Evolutionary conservation across 2,888 invertebrate genomes (phyloP), one percentile per base, ranked within the genome.

Genomic region (Caenorhabditis japonica): DNA sequence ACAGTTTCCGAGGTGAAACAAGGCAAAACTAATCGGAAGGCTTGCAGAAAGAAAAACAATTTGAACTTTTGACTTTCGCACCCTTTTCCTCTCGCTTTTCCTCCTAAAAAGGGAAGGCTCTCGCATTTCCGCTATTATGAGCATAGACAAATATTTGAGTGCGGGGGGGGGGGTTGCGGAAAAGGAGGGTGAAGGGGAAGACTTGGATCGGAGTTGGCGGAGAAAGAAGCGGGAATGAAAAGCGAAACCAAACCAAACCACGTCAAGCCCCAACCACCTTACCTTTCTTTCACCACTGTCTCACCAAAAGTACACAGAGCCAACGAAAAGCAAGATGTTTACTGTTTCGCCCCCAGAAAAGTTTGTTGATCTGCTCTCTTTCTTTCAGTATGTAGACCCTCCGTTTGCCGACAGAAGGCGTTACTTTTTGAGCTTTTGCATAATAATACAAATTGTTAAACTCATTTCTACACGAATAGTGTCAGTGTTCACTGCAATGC

Each of bases 91-190:
- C 36, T 36, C 30, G 33, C 21, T 43, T 49, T 34, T 19, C 55
- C 21, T 27, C 64, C 53, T 30, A 38, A 64, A 62, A 62, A 47
- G 64, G 30, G 39, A 38, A 33, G 49, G 27, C 55, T 64, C 64
- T 59, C 44, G 47, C 59, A 69, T 52, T 69, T 69, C 68, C 68
- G 68, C 68, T 69, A 59, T 59, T 58, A 59, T 69, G 68, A 69
- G 53, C 68, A 59, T 69, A 52, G 59, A 47, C 68, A 69, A 69
- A 69, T 69, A 69, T 69, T 69, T 69, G 68, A 41, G 49, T 49
- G 64, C n/a, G n/a, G n/a, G n/a, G n/a, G n/a, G n/a, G n/a, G n/a
- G n/a, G n/a, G n/a, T n/a, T n/a, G n/a, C n/a, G n/a, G n/a, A n/a
- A 38, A 55, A 58, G 64, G 49, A n/a, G n/a, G n/a, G n/a, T n/a